A percentile compares a stretch with the other conserved stretches of the same genome.
phyloP scores from a whole-genome alignment of 2,888 invertebrate genomes.

The Molorchus minor region DNA sequence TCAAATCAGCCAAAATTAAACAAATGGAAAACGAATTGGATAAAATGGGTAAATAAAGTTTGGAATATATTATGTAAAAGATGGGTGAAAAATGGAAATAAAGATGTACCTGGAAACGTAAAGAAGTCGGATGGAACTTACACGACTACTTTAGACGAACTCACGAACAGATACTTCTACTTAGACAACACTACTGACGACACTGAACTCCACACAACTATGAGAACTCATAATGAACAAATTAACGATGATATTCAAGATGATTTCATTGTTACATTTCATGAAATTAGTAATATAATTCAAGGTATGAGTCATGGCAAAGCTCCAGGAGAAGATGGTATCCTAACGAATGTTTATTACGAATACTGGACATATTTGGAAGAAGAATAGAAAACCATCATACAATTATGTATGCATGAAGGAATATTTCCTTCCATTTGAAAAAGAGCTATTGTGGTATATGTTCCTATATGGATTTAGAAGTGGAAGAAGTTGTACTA shows the following conservation, averaged over 20 bases:
- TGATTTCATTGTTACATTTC: not conserved
- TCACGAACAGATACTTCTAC: slow-evolving; percentile 35
- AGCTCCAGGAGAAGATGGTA: slow-evolving; percentile 19
- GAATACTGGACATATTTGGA: not conserved
- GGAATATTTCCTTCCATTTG: slow-evolving; percentile 41
- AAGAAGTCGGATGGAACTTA: slow-evolving; percentile 22
- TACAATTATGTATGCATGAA: slow-evolving; percentile 22
- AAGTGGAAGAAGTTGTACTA: too few relatives aligned
- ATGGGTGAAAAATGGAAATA: too few relatives aligned
- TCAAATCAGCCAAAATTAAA: too few relatives aligned
- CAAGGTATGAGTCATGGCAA: too few relatives aligned
- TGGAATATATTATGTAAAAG: too few relatives aligned
- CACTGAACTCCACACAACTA: slow-evolving; percentile 7
- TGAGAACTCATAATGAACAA: not conserved
- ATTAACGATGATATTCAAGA: not conserved
- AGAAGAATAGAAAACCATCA: not conserved
- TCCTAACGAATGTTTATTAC: slow-evolving; percentile 19
- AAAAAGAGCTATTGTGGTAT: too few relatives aligned
- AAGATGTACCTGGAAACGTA: too few relatives aligned
- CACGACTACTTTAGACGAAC: slow-evolving; percentile 12
- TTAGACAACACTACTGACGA: slow-evolving; percentile 31
- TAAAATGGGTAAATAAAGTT: too few relatives aligned
- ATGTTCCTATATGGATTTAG: too few relatives aligned
- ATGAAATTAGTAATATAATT: not conserved
- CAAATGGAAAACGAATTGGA: too few relatives aligned